Evolutionary conservation across 2,888 invertebrate species (phyloP).

Genomic region (Notodonta ziczac): DNA sequence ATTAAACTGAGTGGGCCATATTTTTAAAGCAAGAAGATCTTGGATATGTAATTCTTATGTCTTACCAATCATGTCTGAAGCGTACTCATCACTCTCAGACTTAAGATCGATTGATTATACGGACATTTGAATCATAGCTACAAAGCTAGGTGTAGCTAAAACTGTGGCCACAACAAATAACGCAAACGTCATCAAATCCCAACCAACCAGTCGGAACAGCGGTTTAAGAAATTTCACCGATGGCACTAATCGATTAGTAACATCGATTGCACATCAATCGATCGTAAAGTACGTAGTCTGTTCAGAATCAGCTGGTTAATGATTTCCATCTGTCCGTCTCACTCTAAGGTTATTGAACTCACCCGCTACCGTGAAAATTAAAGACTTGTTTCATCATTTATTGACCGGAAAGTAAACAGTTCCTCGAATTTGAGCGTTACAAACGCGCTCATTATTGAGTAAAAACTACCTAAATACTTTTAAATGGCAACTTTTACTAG

Average conservation of each 20-base stretch:
- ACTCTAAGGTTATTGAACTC: constrained; percentile 23
- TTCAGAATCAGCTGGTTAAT: constrained; percentile 27
- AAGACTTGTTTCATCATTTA: constrained; percentile 37
- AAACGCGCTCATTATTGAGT: constrained; percentile 4
- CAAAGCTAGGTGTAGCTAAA: too few relatives aligned
- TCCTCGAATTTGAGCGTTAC: constrained; percentile 4
- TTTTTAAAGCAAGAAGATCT: too few relatives aligned
- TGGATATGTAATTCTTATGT: too few relatives aligned
- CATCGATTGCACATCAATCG: constrained; percentile 34
- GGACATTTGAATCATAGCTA: too few relatives aligned
- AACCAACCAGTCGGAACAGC: too few relatives aligned
- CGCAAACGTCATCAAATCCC: too few relatives aligned
- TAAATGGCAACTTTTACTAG: too few relatives aligned
- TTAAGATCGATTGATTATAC: too few relatives aligned
- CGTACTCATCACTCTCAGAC: too few relatives aligned
- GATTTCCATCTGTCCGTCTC: constrained; percentile 35
- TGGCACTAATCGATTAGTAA: constrained; percentile 13
- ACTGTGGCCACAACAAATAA: too few relatives aligned
- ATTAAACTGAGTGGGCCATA: too few relatives aligned
- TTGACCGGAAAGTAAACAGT: constrained; percentile 16
- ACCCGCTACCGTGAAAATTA: constrained; percentile 30
- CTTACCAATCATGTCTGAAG: too few relatives aligned
- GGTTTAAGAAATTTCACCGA: background rate
- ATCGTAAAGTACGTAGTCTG: constrained; percentile 19
- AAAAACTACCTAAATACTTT: constrained; percentile 3